Evolutionary conservation across 2,888 invertebrate species (phyloP).

Genomic region (Troglohyphantes excavatus): DNA sequence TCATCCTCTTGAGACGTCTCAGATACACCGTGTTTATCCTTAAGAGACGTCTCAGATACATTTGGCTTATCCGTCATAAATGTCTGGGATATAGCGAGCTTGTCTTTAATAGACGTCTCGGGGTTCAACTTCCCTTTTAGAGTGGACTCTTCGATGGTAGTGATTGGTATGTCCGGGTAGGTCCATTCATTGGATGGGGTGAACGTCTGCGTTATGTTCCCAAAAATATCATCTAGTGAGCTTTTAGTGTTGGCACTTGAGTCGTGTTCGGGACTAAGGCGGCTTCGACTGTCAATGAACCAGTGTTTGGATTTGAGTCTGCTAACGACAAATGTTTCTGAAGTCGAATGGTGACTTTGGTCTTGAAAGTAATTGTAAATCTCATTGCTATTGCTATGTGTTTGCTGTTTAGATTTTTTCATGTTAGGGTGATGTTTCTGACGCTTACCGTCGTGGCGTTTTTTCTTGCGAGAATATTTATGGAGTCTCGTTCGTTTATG

Average conservation of each 20-base stretch:
- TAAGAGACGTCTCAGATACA: neutral
- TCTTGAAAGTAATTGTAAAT: constrained; percentile 22
- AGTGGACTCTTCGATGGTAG: neutral
- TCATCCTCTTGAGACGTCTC: constrained; percentile 35
- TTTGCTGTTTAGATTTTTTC: constrained; percentile 6
- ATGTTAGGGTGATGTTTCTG: neutral
- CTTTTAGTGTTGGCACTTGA: constrained; percentile 61
- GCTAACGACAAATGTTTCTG: neutral
- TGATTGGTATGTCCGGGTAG: neutral
- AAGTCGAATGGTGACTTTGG: neutral
- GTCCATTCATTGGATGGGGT: neutral
- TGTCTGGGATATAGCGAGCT: constrained; percentile 63
- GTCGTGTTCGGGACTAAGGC: constrained; percentile 8
- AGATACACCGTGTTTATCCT: neutral
- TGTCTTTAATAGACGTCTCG: constrained; percentile 46
- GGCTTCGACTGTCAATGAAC: constrained; percentile 5
- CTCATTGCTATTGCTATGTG: neutral
- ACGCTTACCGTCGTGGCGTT: constrained; percentile 1
- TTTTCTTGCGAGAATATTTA: constrained; percentile 26
- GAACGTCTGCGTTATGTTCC: neutral
- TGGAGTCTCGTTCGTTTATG: constrained; percentile 3
- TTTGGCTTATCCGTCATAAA: constrained; percentile 75
- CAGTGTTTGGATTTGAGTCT: constrained; percentile 27
- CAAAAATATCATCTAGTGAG: constrained; percentile 15
- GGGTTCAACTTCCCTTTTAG: neutral